Conservation (phyloP, 2,113 vertebrate genomes). For the Cephalopholis sonnerati region DNA sequence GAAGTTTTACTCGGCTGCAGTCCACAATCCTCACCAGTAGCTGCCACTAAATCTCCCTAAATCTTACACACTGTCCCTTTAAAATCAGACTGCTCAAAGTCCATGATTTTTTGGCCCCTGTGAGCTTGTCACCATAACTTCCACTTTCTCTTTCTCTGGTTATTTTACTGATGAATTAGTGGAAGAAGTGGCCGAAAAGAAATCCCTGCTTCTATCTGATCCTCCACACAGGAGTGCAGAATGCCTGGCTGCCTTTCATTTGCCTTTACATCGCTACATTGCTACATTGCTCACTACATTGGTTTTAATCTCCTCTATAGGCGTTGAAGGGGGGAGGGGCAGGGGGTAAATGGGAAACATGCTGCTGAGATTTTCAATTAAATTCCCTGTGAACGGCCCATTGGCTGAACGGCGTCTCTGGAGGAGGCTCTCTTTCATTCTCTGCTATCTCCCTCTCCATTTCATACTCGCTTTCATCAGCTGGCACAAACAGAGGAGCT, state of each 20-base stretch:
- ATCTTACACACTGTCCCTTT: too few relatives aligned
- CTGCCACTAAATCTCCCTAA: too few relatives aligned
- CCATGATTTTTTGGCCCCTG: neutral
- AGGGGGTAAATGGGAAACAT: conserved; percentile 23
- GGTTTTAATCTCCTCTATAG: conserved; percentile 40
- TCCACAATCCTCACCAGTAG: too few relatives aligned
- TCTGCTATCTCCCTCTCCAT: conserved; percentile 4
- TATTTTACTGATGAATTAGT: conserved; percentile 16
- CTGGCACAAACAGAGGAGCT: neutral
- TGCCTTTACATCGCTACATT: neutral
- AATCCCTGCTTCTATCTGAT: neutral
- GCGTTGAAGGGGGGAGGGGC: neutral
- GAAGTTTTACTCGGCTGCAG: too few relatives aligned
- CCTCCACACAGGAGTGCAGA: neutral
- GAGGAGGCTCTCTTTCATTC: neutral
- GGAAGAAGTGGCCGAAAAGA: neutral
- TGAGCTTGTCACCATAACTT: neutral
- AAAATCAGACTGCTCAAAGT: too few relatives aligned
- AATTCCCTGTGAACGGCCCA: conserved; percentile 43
- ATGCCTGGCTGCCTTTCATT: conserved; percentile 30
- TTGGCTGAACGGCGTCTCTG: conserved; percentile 45
- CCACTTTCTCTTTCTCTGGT: neutral
- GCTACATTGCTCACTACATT: conserved; percentile 28
- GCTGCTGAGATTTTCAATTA: conserved; percentile 65
- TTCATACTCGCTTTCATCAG: conserved; percentile 21